Conservation (phyloP, 2,888 invertebrate genomes). For the Vannuccia rotundouncinata region DNA sequence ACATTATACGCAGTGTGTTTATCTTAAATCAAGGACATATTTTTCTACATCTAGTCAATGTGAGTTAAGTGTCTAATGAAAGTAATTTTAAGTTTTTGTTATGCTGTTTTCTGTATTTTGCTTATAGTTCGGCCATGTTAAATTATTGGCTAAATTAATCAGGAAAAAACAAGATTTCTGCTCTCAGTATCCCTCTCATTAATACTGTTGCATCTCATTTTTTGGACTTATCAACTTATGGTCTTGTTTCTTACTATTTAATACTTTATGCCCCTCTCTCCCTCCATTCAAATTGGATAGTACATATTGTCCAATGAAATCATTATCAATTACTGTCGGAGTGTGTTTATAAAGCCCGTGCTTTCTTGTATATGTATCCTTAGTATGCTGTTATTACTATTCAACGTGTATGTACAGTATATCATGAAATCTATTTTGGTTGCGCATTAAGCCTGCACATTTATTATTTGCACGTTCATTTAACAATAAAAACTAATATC, state of each 20-base stretch:
- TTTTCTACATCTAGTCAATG: conserved; percentile 16
- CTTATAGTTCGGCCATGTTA: too few relatives aligned
- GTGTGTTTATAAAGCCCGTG: background rate
- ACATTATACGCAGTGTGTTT: too few relatives aligned
- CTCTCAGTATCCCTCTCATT: background rate
- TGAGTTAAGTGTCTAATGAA: background rate
- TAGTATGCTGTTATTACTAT: background rate
- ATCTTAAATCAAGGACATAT: background rate
- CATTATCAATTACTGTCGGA: background rate
- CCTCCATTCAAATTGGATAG: background rate
- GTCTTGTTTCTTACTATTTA: background rate
- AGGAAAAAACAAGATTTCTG: background rate
- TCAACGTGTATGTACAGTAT: background rate
- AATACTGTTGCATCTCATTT: background rate
- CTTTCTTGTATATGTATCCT: conserved; percentile 15
- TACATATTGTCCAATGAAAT: background rate
- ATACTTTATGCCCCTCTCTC: background rate
- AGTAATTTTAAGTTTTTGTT: background rate
- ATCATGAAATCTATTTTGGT: background rate
- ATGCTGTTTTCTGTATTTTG: background rate
- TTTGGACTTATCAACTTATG: background rate
- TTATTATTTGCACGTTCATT: background rate
- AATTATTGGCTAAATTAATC: background rate
- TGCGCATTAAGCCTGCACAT: background rate
- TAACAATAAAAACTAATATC: background rate